Evolutionary conservation across 2,797 vertebrate species (phyloP), one percentile per base, ranked within the genome.

Genomic region (Pipistrellus nathusii): DNA sequence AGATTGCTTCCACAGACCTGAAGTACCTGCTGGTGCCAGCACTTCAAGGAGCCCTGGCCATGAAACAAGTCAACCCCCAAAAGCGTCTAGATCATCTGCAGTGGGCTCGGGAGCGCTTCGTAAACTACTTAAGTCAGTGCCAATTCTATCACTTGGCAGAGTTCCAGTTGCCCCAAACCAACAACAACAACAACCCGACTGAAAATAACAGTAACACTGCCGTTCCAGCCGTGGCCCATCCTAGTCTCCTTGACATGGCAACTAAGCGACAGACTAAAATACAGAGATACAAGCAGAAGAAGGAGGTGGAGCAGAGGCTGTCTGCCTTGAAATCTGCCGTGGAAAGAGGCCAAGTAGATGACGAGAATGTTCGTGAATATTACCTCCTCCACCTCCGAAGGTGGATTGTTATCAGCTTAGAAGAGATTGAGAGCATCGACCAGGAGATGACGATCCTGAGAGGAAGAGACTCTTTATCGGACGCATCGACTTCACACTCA

Each of bases 391-490:
- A 98, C 27, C 96, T 99, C 71, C 98, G 97, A 93, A 98, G 98
- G 21, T 99, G 99, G 99, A 96, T 99, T 51, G 77, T 83, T 23
- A 95, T 98, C 69, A 98, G 99, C 95, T 97, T 99, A 83, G 99
- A 99, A 94, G 99, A 99, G 91, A 97, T 99, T 0, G 99, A 99
- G 85, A 99, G 99, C 93, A 99, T 99, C 1, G 99, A 99, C 96
- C 99, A 99, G 97, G 99, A 99, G 97, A 91, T 98, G 15, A 98
- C 98, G 93, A 99, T 99, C 91, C 98, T 99, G 82, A 98, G 94
- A 97, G 98, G 96, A 59, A 99, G 99, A 98, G 98, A 98, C 48
- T 86, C 93, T 41, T 87, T 97, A 4, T 99, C 97, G 82, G 98
- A 98, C 97, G 64, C 96, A 82, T 55, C 96, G 87, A 96, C 97